Evolutionary conservation across 2,113 vertebrate species (phyloP), one percentile per base, ranked within the genome.

Genomic region (Camelus dromedarius): DNA sequence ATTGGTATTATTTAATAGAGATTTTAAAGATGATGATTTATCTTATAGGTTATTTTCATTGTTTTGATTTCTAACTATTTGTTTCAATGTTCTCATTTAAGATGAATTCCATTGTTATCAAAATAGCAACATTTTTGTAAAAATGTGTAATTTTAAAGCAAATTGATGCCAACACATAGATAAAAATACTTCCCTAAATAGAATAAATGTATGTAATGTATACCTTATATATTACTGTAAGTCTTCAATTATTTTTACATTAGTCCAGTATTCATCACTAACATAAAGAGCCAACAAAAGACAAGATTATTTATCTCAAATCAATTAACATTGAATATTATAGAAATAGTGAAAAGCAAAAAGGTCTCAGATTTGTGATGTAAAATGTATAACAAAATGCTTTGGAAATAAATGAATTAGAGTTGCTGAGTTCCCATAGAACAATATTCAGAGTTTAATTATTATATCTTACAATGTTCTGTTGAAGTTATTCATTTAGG

Each of bases 341-440:
- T 12, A 79, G 38, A 95, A 83, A 91, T 52, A 12, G 32, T 81
- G 28, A 77, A 91, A 91, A 91, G 2, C 20, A 93, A 97, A 90
- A 79, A 77, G 16, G 2, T 76, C 15, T 76, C 38, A 79, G 15
- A 66, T 91, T 58, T 77, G 38, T 56, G n/a, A 95, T 76, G 8
- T 42, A 81, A 46, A 30, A 52, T 46, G 24, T 22, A 32, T 12
- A 50, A 69, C 20, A 83, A 28, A 87, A 64, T 73, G 8, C 13
- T 92, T 30, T 75, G 5, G 5, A 52, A 28, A 58, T 73, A 26
- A 30, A 24, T 80, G 18, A 48, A 52, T 18, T n/a, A 66, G 0
- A 85, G 10, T 88, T 79, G 9, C 4, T 46, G 1, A 46, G 5
- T n/a, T 66, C 19, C 19, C 22, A 67, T 6, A 62, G 3, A 73